A percentile compares a stretch with the other conserved stretches of the same genome.
Conservation (phyloP, 2,888 invertebrate species). For the Keiferia lycopersicella region DNA sequence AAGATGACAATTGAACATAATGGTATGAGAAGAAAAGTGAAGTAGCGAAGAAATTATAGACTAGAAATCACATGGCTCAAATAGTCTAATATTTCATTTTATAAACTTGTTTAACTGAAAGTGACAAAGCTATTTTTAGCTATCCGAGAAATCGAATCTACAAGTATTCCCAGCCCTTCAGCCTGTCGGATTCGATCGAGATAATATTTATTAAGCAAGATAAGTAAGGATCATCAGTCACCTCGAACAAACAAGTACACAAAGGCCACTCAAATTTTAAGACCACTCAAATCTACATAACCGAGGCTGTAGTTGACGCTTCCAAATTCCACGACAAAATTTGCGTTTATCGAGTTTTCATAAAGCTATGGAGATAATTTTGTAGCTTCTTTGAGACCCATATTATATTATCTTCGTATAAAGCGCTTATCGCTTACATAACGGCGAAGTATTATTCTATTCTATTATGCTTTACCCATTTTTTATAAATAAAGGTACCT, state of each 20-base stretch:
- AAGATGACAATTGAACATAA: too few relatives aligned
- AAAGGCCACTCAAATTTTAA: conserved; percentile 22
- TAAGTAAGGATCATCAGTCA: conserved; percentile 10
- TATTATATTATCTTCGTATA: conserved; percentile 11
- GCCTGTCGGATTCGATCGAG: neutral
- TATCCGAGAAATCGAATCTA: neutral
- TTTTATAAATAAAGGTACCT: too few relatives aligned
- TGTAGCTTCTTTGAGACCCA: neutral
- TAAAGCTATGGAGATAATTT: conserved; percentile 20
- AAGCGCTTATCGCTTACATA: neutral
- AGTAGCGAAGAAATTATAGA: too few relatives aligned
- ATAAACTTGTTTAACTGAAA: neutral
- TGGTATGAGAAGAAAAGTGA: too few relatives aligned
- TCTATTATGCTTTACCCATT: too few relatives aligned
- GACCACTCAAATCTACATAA: conserved; percentile 22
- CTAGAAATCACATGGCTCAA: neutral
- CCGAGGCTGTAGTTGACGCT: conserved; percentile 4
- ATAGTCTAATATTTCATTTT: neutral
- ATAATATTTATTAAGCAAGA: too few relatives aligned
- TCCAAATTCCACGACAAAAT: conserved; percentile 8
- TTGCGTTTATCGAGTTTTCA: conserved; percentile 14
- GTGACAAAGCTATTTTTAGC: neutral
- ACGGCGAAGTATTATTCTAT: too few relatives aligned
- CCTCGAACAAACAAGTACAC: neutral
- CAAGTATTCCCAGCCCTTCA: neutral